Conservation (phyloP, 1,140 invertebrate genomes). For the Caenorhabditis tropicalis region DNA sequence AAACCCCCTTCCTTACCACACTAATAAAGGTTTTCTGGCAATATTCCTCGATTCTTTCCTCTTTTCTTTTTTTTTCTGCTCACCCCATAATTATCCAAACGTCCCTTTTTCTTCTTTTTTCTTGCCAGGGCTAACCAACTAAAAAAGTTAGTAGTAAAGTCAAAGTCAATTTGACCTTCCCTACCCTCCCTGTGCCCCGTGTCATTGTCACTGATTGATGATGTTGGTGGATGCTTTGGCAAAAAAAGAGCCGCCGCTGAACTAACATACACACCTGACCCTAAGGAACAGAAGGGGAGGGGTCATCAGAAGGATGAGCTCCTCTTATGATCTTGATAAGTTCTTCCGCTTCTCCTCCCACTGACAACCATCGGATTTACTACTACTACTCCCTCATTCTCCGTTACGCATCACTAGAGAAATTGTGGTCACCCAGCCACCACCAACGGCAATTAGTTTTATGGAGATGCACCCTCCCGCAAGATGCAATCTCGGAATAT, state of each 20-base stretch:
- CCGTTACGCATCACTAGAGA: too few species aligned
- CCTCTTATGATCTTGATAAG: background rate
- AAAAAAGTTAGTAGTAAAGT: background rate
- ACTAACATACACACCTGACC: conserved; percentile 3
- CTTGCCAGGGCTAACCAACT: background rate
- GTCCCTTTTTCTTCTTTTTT: background rate
- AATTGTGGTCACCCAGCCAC: too few species aligned
- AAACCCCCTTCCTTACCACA: too few species aligned
- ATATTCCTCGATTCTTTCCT: too few species aligned
- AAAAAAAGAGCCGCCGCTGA: conserved; percentile 19
- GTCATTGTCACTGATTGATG: conserved; percentile 38
- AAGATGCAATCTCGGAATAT: too few species aligned
- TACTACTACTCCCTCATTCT: too few species aligned
- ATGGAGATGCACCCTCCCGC: too few species aligned
- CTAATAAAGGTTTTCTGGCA: too few species aligned
- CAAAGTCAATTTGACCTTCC: background rate
- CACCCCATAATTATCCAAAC: background rate
- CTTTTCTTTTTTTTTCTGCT: background rate
- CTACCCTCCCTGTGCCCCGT: background rate
- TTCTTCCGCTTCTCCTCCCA: too few species aligned
- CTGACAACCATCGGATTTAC: too few species aligned
- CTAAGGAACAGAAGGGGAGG: background rate
- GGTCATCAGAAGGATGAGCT: too few species aligned
- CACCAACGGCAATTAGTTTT: too few species aligned
- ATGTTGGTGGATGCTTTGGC: background rate